These are phyloP conservation scores for Craterocephalus amniculus DNA, from an alignment of 2,797 vertebrate species.

Conservation along the genomic window DNA sequence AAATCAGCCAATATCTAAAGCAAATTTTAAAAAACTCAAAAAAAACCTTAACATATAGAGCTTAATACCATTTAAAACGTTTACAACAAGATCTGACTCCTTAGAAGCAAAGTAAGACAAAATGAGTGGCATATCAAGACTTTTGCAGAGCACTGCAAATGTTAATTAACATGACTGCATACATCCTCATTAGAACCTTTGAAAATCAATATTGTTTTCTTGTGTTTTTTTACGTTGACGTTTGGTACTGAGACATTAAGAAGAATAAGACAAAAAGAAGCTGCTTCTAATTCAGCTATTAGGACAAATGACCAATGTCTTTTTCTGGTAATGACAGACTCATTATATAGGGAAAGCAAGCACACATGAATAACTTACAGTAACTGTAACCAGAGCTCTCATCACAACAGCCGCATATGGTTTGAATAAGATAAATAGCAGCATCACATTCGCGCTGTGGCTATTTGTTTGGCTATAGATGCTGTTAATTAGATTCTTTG, in stretches of 20 bases:
- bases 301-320: conserved; percentile 12
- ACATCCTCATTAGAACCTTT: background rate
- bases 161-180: background rate
- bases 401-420: conserved; percentile 1
- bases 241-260: conserved; percentile 11
- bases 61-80: no score
- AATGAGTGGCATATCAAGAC: background rate
- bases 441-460: conserved; percentile 22
- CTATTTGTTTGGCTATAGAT: conserved; percentile 43
- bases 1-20: no score
- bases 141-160: background rate
- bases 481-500: conserved; percentile 43
- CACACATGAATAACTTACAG: conserved; percentile 20
- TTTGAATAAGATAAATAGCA: conserved; percentile 12
- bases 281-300: conserved; percentile 18
- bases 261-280: conserved; percentile 14
- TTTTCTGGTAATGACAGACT: conserved; percentile 21
- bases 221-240: background rate
- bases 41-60: no score
- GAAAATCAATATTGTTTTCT: background rate
- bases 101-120: background rate
- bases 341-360: conserved; percentile 3
- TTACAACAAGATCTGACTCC: background rate
- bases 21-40: no score
- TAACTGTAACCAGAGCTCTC: conserved; percentile 16